Evolutionary conservation across 2,888 invertebrate species (phyloP).

Genomic region (Cinara cedri): DNA sequence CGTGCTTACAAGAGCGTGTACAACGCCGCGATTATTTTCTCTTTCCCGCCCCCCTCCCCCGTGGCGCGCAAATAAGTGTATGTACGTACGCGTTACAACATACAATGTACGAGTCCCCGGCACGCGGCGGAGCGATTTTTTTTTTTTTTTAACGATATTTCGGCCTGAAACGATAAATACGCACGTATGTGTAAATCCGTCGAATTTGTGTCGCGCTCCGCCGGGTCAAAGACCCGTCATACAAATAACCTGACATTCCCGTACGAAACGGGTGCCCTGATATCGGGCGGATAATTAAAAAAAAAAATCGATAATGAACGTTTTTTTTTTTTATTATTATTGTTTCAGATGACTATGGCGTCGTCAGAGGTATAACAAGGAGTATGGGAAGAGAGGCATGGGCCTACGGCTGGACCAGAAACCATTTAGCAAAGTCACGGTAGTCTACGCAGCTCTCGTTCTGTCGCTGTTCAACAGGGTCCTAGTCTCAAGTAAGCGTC

Average conservation of each 20-base stretch:
- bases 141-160: no score
- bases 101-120: no score
- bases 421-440: slow-evolving; percentile 67
- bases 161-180: no score
- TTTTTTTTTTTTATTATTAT: slow-evolving; percentile 10
- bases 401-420: slow-evolving; percentile 82
- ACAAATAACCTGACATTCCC: no score
- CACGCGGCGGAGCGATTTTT: no score
- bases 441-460: slow-evolving; percentile 68
- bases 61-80: no score
- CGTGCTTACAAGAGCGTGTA: neutral
- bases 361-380: slow-evolving; percentile 72
- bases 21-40: neutral
- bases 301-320: neutral
- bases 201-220: no score
- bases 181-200: no score
- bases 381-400: slow-evolving; percentile 90
- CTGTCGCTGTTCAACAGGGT: slow-evolving; percentile 67
- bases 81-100: no score
- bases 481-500: slow-evolving; percentile 62
- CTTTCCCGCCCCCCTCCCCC: neutral
- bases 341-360: slow-evolving; percentile 56
- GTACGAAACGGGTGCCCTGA: no score
- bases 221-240: no score
- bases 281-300: no score